Evolutionary conservation across 1,140 invertebrate species (phyloP).

Genomic region (Drosophila cardini): DNA sequence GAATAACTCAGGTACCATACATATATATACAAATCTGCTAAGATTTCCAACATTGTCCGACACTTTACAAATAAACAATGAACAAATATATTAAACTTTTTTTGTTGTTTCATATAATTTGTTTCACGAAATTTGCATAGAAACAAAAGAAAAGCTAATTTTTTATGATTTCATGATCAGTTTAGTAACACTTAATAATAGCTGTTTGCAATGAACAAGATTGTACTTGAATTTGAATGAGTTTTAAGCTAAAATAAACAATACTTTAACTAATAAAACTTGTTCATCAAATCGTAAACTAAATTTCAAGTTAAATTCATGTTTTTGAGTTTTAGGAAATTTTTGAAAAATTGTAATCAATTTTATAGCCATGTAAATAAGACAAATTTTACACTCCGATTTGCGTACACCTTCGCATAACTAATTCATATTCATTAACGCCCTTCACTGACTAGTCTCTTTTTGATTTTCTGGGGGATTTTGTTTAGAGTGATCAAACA

Average conservation of each 20-base stretch:
- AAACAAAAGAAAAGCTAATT: constrained; percentile 7
- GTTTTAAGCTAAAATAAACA: too few species aligned
- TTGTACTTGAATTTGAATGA: not conserved
- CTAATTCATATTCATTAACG: constrained; percentile 6
- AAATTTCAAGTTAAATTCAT: too few species aligned
- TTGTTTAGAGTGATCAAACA: not conserved
- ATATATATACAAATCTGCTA: not conserved
- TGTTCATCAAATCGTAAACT: too few species aligned
- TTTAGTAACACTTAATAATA: too few species aligned
- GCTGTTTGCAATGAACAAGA: not conserved
- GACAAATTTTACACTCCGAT: not conserved
- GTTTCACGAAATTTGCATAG: not conserved
- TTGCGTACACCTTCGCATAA: not conserved
- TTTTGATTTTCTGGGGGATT: constrained; percentile 18
- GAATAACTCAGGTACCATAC: not conserved
- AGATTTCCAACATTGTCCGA: not conserved
- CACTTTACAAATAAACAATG: not conserved
- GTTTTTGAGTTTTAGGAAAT: too few species aligned
- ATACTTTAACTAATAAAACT: too few species aligned
- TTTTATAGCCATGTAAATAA: not conserved
- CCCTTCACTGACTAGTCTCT: constrained; percentile 14
- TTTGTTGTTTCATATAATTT: constrained; percentile 1
- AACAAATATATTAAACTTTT: constrained; percentile 6
- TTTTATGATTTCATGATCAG: too few species aligned
- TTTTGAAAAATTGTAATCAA: too few species aligned